A percentile compares a stretch with the other conserved stretches of the same genome.
Conservation (phyloP, 2,113 vertebrate species). For the Gobio gobio region DNA sequence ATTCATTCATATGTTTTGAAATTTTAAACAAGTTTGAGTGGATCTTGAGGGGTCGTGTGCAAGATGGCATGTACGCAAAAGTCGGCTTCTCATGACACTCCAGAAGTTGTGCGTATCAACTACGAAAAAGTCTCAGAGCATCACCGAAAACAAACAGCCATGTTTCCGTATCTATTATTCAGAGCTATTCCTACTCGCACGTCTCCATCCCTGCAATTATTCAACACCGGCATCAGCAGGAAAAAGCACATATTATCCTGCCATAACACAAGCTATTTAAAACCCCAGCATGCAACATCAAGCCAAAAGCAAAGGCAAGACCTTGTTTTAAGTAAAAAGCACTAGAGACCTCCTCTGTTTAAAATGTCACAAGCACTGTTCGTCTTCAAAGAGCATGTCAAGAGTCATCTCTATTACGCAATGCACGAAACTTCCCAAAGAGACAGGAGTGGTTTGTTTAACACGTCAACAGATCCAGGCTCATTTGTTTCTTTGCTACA, state of each 20-base stretch:
- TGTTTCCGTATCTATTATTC: slow-evolving; percentile 69
- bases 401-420: neutral
- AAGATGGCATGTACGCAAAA: neutral
- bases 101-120: slow-evolving; percentile 42
- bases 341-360: neutral
- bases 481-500: slow-evolving; percentile 1
- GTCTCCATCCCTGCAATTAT: slow-evolving; percentile 46
- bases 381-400: slow-evolving; percentile 9
- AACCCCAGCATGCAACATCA: neutral
- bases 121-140: slow-evolving; percentile 49
- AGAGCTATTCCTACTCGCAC: slow-evolving; percentile 47
- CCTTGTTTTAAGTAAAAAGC: neutral
- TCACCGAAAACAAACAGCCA: slow-evolving; percentile 56
- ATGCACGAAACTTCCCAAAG: slow-evolving; percentile 7
- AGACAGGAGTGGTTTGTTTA: slow-evolving; percentile 18
- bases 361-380: slow-evolving; percentile 9
- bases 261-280: slow-evolving; percentile 36
- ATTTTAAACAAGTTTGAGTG: neutral
- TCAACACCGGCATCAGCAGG: slow-evolving; percentile 44
- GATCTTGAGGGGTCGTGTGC: neutral
- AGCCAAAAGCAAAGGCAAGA: neutral
- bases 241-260: slow-evolving; percentile 64
- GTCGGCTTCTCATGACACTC: slow-evolving; percentile 32
- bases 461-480: neutral
- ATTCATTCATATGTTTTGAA: neutral